Base-by-base conservation (phyloP, 2,888 invertebrate genomes). In the Ichneumoninae sp. region DNA sequence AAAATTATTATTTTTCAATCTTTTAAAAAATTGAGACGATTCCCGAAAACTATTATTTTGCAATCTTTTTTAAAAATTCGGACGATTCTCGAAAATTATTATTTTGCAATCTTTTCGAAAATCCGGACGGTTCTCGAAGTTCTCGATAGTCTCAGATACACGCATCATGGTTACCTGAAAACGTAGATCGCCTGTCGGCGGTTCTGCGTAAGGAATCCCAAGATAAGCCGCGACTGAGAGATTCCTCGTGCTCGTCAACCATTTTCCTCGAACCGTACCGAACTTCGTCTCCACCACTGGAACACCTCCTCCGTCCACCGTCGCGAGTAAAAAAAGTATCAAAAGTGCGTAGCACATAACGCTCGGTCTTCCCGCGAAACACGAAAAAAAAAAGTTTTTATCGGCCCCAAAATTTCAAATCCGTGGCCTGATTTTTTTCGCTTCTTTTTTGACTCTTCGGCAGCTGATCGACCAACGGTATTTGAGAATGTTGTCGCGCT, bases 181-280 rank as follows among this genome's bases (percentile, higher is more conserved):
- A 54, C 93, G 87, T 1, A 92, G 86, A 3, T 87, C 71, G 1
- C 88, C 91, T 0, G 90, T 6, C 0, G 93, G 93, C 3, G 93
- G 91, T 57, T 88, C 77, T 6, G 93, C 93, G 13, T 92, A 93
- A 0, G 93, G 93, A 10, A 93, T 83, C 0, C 92, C 93, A 8
- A 92, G 88, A 84, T 89, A 93, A n/a, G 88, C 87, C 0, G 89
- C 90, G 4, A 91, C 80, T 1, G 86, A 79, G 19, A 83, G 40
- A 5, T 87, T 85, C 13, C 87, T 86, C 1, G 82, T 30, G 5
- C 89, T 91, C 13, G 78, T 82, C 16, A 84, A 71, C 91, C 88
- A 90, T 50, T 88, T 86, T 0, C 93, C 93, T 3, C 83, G 81
- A 1, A 93, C 30, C 0, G 33, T 33, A 0, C 93, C 93, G 54